A percentile compares a stretch with the other conserved stretches of the same genome.
Evolutionary conservation across 1,140 invertebrate species (phyloP).

Genomic region (Telenomus remus): DNA sequence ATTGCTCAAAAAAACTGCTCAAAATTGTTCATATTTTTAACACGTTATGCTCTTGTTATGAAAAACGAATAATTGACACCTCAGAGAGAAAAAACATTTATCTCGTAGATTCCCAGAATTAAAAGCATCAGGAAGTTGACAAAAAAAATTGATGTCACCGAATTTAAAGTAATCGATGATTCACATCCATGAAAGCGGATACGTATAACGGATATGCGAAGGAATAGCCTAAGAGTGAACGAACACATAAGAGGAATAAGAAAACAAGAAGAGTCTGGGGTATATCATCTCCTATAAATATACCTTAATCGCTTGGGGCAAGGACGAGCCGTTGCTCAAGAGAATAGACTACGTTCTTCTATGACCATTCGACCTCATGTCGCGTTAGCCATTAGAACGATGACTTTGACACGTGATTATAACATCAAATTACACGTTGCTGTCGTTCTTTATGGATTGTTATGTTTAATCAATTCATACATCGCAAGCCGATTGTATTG

Average conservation of each 20-base stretch:
- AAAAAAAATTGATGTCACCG: constrained; percentile 15
- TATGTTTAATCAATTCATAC: constrained; percentile 19
- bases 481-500: background rate
- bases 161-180: constrained; percentile 40
- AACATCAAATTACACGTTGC: constrained; percentile 41
- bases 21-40: too few relatives aligned
- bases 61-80: too few relatives aligned
- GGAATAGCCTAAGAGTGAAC: constrained; percentile 28
- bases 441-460: constrained; percentile 22
- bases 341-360: constrained; percentile 53
- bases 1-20: too few relatives aligned
- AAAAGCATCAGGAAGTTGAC: too few relatives aligned
- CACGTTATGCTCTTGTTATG: too few relatives aligned
- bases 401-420: constrained; percentile 46
- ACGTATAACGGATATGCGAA: constrained; percentile 28
- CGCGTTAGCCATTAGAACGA: constrained; percentile 36
- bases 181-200: constrained; percentile 7
- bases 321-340: constrained; percentile 56
- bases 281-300: constrained; percentile 62
- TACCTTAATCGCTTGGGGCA: constrained; percentile 60
- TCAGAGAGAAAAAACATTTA: too few relatives aligned
- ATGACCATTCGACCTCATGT: constrained; percentile 54
- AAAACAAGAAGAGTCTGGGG: constrained; percentile 49
- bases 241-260: constrained; percentile 38
- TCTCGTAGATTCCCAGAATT: too few relatives aligned